Evolutionary conservation across 1,140 invertebrate genomes (phyloP), one percentile per base, ranked within the genome.

Genomic region (Gonatopus flavifemur): DNA sequence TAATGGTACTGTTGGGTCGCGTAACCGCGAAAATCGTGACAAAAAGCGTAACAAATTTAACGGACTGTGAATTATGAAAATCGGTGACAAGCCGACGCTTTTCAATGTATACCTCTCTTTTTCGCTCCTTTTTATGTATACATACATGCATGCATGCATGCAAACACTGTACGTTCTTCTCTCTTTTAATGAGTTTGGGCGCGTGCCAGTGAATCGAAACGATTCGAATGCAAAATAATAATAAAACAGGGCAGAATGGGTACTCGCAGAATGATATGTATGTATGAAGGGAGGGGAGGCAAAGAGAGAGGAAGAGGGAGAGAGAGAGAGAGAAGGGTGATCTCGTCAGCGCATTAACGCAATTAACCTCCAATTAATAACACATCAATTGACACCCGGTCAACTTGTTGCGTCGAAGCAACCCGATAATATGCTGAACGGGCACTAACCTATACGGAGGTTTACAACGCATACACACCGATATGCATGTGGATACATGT

Each of bases 351-450:
- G 64, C 68, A 76, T 76, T 76, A 78, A 76, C 68, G 66, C 70
- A 71, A 78, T 78, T 78, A 76, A 78, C 74, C 67, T 64, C 65
- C 70, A 72, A 77, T 75, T 78, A 76, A 78, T 78, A 77, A 76
- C 72, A 62, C 72, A 74, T 75, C 73, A 77, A 76, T 76, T 78
- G 73, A 73, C 68, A 74, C 64, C 58, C 65, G 70, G 66, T 69
- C 72, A 74, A 75, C 72, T 75, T 75, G 72, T 75, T 75, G 72
- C 72, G 64, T 58, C 67, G 60, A 55, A 57, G 54, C 62, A 56
- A 52, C 57, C 60, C 66, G 70, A 73, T 74, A 74, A 72, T 72
- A 69, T 70, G 69, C 66, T 57, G 55, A 69, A 65, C 67, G 63
- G 63, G 63, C 48, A 49, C 55, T 49, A 57, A 38, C 41, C 38